phyloP scores from a whole-genome alignment of 2,888 invertebrate genomes.

The Camptogramma bilineatum region DNA sequence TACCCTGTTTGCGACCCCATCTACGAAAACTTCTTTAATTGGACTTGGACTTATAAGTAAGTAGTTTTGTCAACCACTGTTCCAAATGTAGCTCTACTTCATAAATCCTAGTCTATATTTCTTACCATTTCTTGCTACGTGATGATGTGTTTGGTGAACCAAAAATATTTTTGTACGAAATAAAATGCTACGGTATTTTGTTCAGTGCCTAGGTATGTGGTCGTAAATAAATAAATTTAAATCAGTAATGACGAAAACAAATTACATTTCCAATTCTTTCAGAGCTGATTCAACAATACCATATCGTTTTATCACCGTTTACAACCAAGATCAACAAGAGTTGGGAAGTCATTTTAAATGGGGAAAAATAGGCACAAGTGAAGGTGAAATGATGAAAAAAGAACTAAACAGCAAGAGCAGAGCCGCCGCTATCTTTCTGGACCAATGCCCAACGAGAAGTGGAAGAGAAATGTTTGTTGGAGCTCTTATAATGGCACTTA shows the following conservation, averaged over 20 bases:
- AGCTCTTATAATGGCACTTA: slow-evolving; percentile 74
- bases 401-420: slow-evolving; percentile 59
- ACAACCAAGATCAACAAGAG: slow-evolving; percentile 54
- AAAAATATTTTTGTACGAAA: too few species aligned
- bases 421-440: slow-evolving; percentile 68
- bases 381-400: slow-evolving; percentile 44
- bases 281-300: slow-evolving; percentile 58
- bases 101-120: too few species aligned
- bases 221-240: background rate
- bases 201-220: background rate
- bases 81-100: background rate
- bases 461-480: slow-evolving; percentile 60
- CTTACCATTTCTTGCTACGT: too few species aligned
- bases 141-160: too few species aligned
- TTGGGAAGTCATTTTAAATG: slow-evolving; percentile 56
- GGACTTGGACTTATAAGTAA: slow-evolving; percentile 79
- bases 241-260: background rate
- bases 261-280: slow-evolving; percentile 1
- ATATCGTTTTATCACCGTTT: slow-evolving; percentile 59
- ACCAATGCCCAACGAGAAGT: slow-evolving; percentile 64
- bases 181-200: too few species aligned
- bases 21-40: slow-evolving; percentile 73
- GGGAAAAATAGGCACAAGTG: slow-evolving; percentile 53
- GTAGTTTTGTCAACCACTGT: slow-evolving; percentile 2
- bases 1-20: slow-evolving; percentile 64